Evolutionary conservation across 2,888 invertebrate genomes (phyloP), one percentile per base, ranked within the genome.

Genomic region (Tinea trinotella): DNA sequence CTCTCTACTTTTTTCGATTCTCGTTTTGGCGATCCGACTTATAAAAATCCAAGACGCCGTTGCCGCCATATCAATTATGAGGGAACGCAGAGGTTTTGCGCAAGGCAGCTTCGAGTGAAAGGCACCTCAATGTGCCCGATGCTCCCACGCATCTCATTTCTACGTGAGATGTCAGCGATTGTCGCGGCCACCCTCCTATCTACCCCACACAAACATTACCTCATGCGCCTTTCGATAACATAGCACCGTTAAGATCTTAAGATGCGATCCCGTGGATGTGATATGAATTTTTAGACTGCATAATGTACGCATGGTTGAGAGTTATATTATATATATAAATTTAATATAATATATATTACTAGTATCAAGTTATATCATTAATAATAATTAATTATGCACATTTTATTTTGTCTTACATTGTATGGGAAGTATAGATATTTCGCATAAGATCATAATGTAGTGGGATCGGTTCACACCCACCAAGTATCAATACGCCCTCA

Each of bases 11-110:
- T 56, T 56, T 54, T 35, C 17, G 12, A 35, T 19, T 40, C 55
- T 55, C 49, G 30, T 53, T 57, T 57, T 55, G 55, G 55, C 44
- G 34, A 54, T 50, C 50, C 53, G 40, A 54, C 55, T 54, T 56
- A 55, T 54, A 55, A 52, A 54, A 52, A 22, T 52, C 24, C 20
- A 44, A 56, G 57, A 56, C 56, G 56, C 54, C 53, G 56, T 49
- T 58, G 60, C 61, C 61, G 63, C 68, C 62, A 66, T 76, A 69
- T 74, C 72, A 76, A 74, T 76, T 76, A 76, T 68, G 67, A 65
- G 67, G 70, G 70, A 71, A 71, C 72, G 70, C 63, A 62, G 64
- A 52, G 44, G 59, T 66, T 73, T 52, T 64, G 69, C 68, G 71
- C 70, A 71, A 70, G 62, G 57, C 62, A 18, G 61, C n/a, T 19